Evolutionary conservation across 2,888 invertebrate genomes (phyloP).

Genomic region (Cyrtodaria siliqua): DNA sequence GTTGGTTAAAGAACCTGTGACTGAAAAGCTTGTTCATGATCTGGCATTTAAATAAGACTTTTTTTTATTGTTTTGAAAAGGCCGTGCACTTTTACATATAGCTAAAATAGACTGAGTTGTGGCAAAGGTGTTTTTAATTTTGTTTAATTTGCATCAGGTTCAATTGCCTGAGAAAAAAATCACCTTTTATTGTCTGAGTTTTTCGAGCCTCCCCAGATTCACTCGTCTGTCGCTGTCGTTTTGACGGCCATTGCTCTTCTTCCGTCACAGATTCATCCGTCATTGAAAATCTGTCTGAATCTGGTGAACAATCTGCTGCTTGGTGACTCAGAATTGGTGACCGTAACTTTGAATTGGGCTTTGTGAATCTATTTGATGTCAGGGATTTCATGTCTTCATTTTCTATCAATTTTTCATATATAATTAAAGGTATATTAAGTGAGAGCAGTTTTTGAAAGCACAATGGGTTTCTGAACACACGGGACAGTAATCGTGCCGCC

Average conservation of each 20-base stretch:
- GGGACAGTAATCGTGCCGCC: conserved; percentile 72
- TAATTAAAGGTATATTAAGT: conserved; percentile 69
- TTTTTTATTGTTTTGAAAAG: too few species aligned
- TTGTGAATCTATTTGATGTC: conserved; percentile 1
- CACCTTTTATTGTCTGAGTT: conserved; percentile 32
- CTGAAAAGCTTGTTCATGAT: too few species aligned
- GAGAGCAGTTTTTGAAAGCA: conserved; percentile 76
- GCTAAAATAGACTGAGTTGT: too few species aligned
- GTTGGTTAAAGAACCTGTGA: too few species aligned
- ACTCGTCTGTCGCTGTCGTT: conserved; percentile 20
- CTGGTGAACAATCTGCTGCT: conserved; percentile 3
- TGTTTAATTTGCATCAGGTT: too few species aligned
- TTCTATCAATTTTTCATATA: conserved; percentile 68
- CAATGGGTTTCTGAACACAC: conserved; percentile 76
- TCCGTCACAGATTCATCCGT: conserved; percentile 7
- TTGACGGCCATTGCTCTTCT: conserved; percentile 24
- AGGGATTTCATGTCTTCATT: conserved; percentile 38
- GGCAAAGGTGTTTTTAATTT: too few species aligned
- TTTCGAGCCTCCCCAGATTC: neutral
- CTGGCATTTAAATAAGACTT: too few species aligned
- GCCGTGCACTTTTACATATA: too few species aligned
- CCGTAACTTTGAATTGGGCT: conserved; percentile 3
- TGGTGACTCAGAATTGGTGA: neutral
- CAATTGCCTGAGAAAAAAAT: too few species aligned
- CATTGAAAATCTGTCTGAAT: conserved; percentile 40